A percentile compares a stretch with the other conserved stretches of the same genome.
These are phyloP conservation scores for Pseudopipra pipra DNA, from an alignment of 2,113 vertebrate genomes.

Conservation along the genomic window DNA sequence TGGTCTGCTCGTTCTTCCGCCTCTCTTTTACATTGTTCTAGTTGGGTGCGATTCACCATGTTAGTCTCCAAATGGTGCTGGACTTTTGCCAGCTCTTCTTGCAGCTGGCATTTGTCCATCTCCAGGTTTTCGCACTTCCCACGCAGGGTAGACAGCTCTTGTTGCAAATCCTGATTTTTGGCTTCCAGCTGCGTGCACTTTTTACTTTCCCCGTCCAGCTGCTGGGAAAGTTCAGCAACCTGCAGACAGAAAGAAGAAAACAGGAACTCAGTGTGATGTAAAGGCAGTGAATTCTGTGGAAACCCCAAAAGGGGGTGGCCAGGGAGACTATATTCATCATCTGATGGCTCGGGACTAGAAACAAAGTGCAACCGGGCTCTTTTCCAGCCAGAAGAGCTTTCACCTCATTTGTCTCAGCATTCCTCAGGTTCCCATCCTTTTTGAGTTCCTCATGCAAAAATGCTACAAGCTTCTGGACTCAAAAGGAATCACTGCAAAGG, in stretches of 20 bases:
- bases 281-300: background rate
- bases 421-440: background rate
- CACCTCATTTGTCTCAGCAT: background rate
- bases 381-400: background rate
- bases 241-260: constrained; percentile 12
- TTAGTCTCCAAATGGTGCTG: constrained; percentile 73
- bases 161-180: constrained; percentile 77
- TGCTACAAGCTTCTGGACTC: background rate
- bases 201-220: constrained; percentile 75
- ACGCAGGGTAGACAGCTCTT: constrained; percentile 76
- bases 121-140: constrained; percentile 78
- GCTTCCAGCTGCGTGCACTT: constrained; percentile 74
- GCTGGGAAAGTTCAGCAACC: constrained; percentile 81
- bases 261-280: background rate
- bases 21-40: constrained; percentile 82
- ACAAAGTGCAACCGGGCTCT: background rate
- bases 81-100: constrained; percentile 80
- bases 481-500: background rate
- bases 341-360: background rate
- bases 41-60: constrained; percentile 70
- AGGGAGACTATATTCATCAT: background rate
- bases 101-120: constrained; percentile 79
- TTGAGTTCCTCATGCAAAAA: background rate
- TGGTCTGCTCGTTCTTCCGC: constrained; percentile 81
- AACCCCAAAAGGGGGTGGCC: background rate